Conservation (phyloP, 2,113 vertebrate species). For the Carollia perspicillata region DNA sequence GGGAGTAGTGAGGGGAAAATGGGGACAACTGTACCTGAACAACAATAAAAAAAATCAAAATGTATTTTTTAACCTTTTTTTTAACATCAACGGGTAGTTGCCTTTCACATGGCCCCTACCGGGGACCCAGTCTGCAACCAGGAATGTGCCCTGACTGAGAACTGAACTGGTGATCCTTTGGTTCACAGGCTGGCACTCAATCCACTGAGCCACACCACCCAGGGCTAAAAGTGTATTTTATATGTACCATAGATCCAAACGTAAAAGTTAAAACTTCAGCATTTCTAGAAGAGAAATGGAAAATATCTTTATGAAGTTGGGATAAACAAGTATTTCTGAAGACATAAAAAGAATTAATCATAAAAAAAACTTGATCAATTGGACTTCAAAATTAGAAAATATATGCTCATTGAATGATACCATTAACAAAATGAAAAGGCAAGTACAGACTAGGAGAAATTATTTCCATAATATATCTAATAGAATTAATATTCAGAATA, state of each 20-base stretch:
- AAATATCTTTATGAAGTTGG: neutral
- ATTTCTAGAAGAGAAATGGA: neutral
- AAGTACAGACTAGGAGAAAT: neutral
- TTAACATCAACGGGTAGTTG: too few relatives aligned
- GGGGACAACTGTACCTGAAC: too few relatives aligned
- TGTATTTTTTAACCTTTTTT: too few relatives aligned
- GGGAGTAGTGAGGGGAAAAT: too few relatives aligned
- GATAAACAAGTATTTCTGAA: neutral
- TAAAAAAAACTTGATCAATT: neutral
- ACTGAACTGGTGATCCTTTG: too few relatives aligned
- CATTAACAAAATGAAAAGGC: neutral
- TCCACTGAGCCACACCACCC: too few relatives aligned
- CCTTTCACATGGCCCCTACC: too few relatives aligned
- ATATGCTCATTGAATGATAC: neutral
- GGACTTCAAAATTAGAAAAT: neutral
- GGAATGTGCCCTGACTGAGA: too few relatives aligned
- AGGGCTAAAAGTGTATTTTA: neutral
- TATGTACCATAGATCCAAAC: neutral
- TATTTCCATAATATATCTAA: neutral
- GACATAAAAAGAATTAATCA: neutral
- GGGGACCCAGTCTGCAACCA: too few relatives aligned
- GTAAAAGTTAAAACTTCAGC: neutral
- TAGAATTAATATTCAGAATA: neutral
- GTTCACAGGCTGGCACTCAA: too few relatives aligned
- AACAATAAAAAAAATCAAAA: too few relatives aligned